Evolutionary conservation across 2,113 vertebrate species (phyloP).

Genomic region (Abramis brama): DNA sequence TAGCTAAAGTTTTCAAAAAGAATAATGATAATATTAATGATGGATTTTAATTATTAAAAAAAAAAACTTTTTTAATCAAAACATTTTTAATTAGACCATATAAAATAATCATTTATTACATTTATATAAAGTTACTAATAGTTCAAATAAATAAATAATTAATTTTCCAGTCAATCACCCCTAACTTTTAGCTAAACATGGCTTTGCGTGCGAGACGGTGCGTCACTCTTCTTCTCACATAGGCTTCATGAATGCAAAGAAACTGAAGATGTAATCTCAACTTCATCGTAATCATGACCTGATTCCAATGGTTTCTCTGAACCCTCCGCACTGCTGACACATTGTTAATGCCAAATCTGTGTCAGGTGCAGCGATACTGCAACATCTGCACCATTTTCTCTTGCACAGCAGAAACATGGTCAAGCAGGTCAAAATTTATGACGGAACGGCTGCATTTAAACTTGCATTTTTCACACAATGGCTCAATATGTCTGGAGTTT

Average conservation of each 20-base stretch:
- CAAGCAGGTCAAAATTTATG: neutral
- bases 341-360: neutral
- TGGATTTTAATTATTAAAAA: too few species aligned
- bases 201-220: neutral
- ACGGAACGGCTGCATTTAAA: neutral
- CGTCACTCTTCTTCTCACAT: neutral
- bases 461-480: neutral
- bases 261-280: neutral
- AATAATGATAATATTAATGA: too few species aligned
- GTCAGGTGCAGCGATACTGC: constrained; percentile 9
- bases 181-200: neutral
- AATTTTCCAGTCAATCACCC: neutral
- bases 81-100: too few species aligned
- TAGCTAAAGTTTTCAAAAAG: too few species aligned
- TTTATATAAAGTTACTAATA: too few species aligned
- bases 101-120: too few species aligned
- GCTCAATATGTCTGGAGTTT: neutral
- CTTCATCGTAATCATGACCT: neutral
- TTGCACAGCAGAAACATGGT: neutral
- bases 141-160: too few species aligned
- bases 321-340: constrained; percentile 13
- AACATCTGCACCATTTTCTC: neutral
- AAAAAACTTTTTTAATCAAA: too few species aligned
- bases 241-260: neutral
- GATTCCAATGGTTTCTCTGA: neutral